Evolutionary conservation across 2,888 invertebrate species (phyloP).

Genomic region (Mythimna ferrago): DNA sequence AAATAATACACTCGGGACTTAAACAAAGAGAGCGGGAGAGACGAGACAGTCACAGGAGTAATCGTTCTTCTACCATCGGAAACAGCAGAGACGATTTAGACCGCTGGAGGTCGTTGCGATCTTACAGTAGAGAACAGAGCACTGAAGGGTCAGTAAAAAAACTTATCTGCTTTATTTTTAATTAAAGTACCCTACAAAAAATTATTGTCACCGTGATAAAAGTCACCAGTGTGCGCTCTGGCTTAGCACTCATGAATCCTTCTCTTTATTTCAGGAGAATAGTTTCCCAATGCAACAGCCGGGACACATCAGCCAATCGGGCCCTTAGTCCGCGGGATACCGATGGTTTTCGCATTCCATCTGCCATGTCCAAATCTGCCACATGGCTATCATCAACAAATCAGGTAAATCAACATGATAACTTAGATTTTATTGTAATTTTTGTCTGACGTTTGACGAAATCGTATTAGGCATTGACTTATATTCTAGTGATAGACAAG

Average conservation of each 20-base stretch:
- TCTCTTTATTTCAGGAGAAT: slow-evolving; percentile 77
- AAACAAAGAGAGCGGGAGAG: slow-evolving; percentile 82
- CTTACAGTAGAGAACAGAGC: slow-evolving; percentile 88
- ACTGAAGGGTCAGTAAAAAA: slow-evolving; percentile 81
- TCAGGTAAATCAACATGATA: slow-evolving; percentile 74
- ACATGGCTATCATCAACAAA: slow-evolving; percentile 76
- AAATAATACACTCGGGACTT: slow-evolving; percentile 74
- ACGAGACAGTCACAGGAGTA: slow-evolving; percentile 85
- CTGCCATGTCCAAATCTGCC: slow-evolving; percentile 76
- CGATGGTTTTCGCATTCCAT: slow-evolving; percentile 86
- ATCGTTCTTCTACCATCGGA: slow-evolving; percentile 86
- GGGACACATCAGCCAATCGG: slow-evolving; percentile 84
- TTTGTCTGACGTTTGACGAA: too few species aligned
- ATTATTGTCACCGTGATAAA: too few species aligned
- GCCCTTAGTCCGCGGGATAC: slow-evolving; percentile 83
- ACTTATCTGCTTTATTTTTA: not conserved
- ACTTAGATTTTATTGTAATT: slow-evolving; percentile 2
- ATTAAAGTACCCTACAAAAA: not conserved
- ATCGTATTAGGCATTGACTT: too few species aligned
- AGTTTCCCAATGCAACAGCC: slow-evolving; percentile 87
- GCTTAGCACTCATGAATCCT: not conserved
- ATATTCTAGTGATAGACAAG: too few species aligned
- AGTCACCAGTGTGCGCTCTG: too few species aligned
- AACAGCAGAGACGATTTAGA: slow-evolving; percentile 88
- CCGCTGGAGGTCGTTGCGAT: slow-evolving; percentile 86